Conservation (phyloP, 2,797 vertebrate genomes). For the Anguilla pacifica region DNA sequence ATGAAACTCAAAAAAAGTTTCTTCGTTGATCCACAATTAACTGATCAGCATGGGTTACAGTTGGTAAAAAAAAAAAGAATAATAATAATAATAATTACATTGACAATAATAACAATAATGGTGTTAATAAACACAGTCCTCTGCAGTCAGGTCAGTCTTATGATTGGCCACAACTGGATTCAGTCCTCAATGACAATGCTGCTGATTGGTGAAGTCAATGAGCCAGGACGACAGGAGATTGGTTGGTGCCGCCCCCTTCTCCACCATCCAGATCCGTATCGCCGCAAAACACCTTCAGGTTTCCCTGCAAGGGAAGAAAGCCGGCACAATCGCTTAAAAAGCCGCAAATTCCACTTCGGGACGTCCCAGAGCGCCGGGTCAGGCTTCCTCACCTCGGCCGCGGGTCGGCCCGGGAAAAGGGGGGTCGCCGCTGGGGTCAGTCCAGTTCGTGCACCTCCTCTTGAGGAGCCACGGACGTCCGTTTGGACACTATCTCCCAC, state of each 20-base stretch:
- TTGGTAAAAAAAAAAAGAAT: constrained; percentile 69
- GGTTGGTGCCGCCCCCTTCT: constrained; percentile 71
- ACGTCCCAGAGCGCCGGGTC: constrained; percentile 6
- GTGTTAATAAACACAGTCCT: constrained; percentile 79
- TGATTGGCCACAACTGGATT: constrained; percentile 57
- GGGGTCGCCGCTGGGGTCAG: constrained; percentile 78
- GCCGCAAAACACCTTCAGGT: constrained; percentile 79
- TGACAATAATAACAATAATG: constrained; percentile 67
- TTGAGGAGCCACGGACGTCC: constrained; percentile 82
- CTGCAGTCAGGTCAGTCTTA: constrained; percentile 74
- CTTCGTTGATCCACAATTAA: constrained; percentile 71
- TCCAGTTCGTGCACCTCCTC: constrained; percentile 92
- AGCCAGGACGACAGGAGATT: constrained; percentile 71
- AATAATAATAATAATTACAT: constrained; percentile 76
- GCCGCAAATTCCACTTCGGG: background rate
- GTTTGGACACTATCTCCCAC: constrained; percentile 95
- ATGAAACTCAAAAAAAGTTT: constrained; percentile 68
- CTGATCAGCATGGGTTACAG: constrained; percentile 75
- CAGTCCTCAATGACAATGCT: constrained; percentile 80
- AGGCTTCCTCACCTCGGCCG: constrained; percentile 36
- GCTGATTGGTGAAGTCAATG: constrained; percentile 72
- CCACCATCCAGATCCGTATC: constrained; percentile 77
- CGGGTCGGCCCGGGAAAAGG: constrained; percentile 75
- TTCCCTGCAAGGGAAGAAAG: constrained; percentile 64
- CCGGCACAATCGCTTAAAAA: background rate